Evolutionary conservation across 2,888 invertebrate genomes (phyloP), one percentile per base, ranked within the genome.

Genomic region (Clusia tigrina): DNA sequence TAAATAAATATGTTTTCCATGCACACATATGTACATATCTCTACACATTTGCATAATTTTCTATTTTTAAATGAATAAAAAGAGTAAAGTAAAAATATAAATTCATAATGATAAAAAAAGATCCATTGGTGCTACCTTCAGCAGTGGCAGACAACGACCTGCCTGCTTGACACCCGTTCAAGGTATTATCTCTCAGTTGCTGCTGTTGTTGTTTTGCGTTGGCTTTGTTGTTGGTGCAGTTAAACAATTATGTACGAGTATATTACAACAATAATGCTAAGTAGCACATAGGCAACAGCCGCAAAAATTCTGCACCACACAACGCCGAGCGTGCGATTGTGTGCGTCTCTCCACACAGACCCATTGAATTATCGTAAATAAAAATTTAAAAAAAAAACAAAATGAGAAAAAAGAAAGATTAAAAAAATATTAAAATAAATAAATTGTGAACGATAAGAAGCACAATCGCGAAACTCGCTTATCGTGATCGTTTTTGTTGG

Each of bases 151-250:
- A 61, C 71, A 76, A 74, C 76, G 74, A 71, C 76, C 74, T 74
- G 74, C 62, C 74, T 74, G 74, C 62, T 70, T 74, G 74, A 69
- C 76, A 74, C 74, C 74, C 76, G 74, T 77, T 77, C 74, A 74
- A 74, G 74, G 74, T 77, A 74, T 77, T 74, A 74, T 74, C 74
- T 74, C 74, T 77, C 71, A 74, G 66, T 67, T 56, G 57, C 23
- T 5, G 42, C n/a, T 42, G 42, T 42, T 42, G 9, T 24, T 62
- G 51, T 46, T n/a, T 56, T 54, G 32, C 17, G 32, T 37, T 54
- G 26, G 18, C 37, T 18, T 37, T 54, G 54, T 54, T 54, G 54
- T 54, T 25, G 54, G 54, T 54, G 53, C 12, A 24, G 32, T 25
- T 54, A 51, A 23, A 24, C 56, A 51, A 57, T 63, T 38, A 59